Evolutionary conservation across 2,888 invertebrate genomes (phyloP).

Genomic region (Capitulum mitella): DNA sequence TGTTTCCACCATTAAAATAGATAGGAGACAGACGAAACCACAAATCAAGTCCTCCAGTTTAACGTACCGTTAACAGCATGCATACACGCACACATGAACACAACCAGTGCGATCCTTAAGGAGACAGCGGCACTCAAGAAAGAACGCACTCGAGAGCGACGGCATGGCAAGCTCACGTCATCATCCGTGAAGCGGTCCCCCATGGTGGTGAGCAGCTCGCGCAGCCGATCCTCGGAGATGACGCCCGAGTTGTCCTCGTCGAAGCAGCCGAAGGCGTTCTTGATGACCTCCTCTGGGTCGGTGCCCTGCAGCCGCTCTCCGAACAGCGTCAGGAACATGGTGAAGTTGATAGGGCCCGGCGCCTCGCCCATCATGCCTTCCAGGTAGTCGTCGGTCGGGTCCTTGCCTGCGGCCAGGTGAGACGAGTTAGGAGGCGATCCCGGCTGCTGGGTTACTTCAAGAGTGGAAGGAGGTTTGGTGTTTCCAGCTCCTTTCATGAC

Average conservation of each 20-base stretch:
- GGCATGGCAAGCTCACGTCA: conserved; percentile 60
- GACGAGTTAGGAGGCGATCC: no score
- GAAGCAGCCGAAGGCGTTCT: conserved; percentile 98
- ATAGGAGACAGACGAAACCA: no score
- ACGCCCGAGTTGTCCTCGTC: conserved; percentile 93
- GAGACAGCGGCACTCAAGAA: no score
- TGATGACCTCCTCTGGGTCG: conserved; percentile 97
- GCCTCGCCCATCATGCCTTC: conserved; percentile 99
- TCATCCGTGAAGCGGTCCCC: conserved; percentile 85
- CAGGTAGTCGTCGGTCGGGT: conserved; percentile 89
- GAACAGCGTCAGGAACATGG: conserved; percentile 97
- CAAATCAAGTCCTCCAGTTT: no score
- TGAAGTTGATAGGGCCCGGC: conserved; percentile 97
- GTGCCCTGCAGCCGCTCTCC: conserved; percentile 95
- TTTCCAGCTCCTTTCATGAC: no score
- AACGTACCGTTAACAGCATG: no score
- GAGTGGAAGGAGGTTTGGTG: no score
- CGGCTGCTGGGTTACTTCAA: no score
- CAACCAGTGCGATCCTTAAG: no score
- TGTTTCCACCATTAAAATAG: no score
- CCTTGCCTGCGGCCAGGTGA: conserved; percentile 70
- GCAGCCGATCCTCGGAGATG: conserved; percentile 85
- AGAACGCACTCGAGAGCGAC: conserved; percentile 36
- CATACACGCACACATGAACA: no score
- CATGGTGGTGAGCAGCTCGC: conserved; percentile 94